phyloP scores from a whole-genome alignment of 30 jellyfish, hydroid and myxozoan genomes.

The Aurelia aurita region DNA sequence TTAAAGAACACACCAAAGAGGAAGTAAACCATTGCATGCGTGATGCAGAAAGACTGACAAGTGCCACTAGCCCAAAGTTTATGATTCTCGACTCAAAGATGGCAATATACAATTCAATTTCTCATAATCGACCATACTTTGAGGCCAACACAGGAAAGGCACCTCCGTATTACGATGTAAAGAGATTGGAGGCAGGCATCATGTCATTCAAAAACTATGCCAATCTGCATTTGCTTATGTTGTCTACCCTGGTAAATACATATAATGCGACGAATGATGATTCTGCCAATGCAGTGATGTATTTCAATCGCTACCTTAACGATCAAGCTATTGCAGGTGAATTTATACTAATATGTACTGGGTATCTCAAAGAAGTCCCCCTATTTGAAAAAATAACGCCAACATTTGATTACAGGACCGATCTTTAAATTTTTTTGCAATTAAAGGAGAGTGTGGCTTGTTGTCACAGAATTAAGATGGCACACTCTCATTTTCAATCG shows the following conservation, averaged over 20 bases:
- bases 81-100: conserved; percentile 7
- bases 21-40: conserved; percentile 11
- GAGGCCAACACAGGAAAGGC: not conserved
- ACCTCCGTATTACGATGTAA: conserved; percentile 4
- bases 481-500: no score
- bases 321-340: conserved; percentile 3
- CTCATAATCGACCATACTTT: not conserved
- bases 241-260: not conserved
- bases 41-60: not conserved
- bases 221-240: not conserved
- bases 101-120: not conserved
- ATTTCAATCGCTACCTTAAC: not conserved
- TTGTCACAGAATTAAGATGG: no score
- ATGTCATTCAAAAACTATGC: conserved; percentile 5
- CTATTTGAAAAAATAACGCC: no score
- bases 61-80: conserved; percentile 26
- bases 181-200: conserved; percentile 9
- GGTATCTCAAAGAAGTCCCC: no score
- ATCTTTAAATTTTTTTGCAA: no score
- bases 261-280: not conserved
- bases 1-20: not conserved
- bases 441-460: no score
- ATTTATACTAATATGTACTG: no score
- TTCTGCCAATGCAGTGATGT: not conserved
- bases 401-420: no score